phyloP scores from a whole-genome alignment of 1,140 invertebrate genomes.

The Bathynomus jamesi region DNA sequence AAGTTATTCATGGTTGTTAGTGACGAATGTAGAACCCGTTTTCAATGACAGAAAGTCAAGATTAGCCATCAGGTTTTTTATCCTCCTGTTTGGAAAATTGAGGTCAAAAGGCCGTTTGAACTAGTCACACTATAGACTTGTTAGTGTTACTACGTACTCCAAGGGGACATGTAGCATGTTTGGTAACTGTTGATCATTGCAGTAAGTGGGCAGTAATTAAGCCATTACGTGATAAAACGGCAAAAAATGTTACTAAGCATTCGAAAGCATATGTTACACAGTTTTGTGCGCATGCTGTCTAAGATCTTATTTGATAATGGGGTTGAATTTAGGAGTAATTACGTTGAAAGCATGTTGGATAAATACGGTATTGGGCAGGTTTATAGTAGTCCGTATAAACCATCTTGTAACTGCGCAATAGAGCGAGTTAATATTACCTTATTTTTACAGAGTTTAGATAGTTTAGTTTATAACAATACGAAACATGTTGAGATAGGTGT shows the following conservation, averaged over 20 bases:
- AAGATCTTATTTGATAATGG: neutral
- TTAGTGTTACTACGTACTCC: neutral
- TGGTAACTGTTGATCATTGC: neutral
- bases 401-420: neutral
- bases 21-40: too few relatives aligned
- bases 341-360: neutral
- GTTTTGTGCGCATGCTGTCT: too few relatives aligned
- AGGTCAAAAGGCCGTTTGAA: too few relatives aligned
- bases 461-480: neutral
- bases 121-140: too few relatives aligned
- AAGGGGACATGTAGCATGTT: neutral
- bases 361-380: neutral
- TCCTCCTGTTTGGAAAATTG: too few relatives aligned
- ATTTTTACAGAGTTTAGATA: neutral
- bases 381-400: neutral
- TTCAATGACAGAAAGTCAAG: too few relatives aligned
- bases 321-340: neutral
- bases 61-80: too few relatives aligned
- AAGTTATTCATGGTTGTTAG: too few relatives aligned
- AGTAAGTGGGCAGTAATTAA: neutral
- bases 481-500: neutral
- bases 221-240: neutral
- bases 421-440: neutral
- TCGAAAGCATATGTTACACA: too few relatives aligned
- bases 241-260: too few relatives aligned